Percentiles rank a stretch among this genome's conserved stretches.
Evolutionary conservation across 2,113 vertebrate genomes (phyloP).

Genomic region (Mesoclemmys tuberculata): DNA sequence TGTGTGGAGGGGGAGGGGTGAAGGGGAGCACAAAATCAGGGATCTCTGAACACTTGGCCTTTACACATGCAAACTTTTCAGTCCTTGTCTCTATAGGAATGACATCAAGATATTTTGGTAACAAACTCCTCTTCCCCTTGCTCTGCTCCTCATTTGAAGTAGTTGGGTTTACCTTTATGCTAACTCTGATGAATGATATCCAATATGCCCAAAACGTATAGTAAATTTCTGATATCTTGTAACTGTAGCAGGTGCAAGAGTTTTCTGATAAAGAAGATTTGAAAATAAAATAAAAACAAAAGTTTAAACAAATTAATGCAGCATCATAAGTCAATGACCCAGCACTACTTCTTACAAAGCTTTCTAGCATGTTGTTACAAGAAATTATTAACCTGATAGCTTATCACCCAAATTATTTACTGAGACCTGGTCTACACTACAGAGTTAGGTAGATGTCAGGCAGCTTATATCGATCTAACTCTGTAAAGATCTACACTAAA

Average conservation of each 20-base stretch:
- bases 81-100: neutral
- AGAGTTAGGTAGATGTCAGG: no score
- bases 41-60: fast-evolving
- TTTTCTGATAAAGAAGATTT: neutral
- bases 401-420: fast-evolving
- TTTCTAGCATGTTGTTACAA: neutral
- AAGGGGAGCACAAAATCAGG: neutral
- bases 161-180: neutral
- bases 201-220: neutral
- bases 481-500: no score
- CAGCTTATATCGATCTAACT: no score
- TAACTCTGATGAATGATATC: fast-evolving
- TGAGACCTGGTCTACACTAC: no score
- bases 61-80: neutral
- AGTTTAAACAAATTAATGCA: neutral
- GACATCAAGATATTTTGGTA: neutral
- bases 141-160: neutral
- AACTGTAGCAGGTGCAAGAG: neutral
- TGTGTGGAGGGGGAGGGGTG: no score
- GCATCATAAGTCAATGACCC: neutral
- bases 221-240: neutral
- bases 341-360: neutral
- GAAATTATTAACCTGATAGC: neutral
- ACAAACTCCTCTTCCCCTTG: neutral
- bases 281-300: neutral